phyloP scores from a whole-genome alignment of 2,797 vertebrate genomes.

The Sebastiscus tertius region DNA sequence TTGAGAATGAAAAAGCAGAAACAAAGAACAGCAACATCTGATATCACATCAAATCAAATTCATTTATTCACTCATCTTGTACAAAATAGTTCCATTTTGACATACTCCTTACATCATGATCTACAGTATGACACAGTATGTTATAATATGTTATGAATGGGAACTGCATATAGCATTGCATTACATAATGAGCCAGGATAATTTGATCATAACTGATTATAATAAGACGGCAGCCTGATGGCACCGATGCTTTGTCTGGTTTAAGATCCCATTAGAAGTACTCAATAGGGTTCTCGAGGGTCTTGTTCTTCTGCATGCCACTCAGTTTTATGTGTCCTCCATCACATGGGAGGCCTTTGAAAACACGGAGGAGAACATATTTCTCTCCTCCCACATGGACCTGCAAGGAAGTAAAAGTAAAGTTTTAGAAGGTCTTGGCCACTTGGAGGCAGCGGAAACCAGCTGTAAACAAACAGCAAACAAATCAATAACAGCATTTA shows the following conservation, averaged over 20 bases:
- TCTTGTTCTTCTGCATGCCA: conserved; percentile 82
- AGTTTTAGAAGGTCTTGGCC: neutral
- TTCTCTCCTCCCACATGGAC: conserved; percentile 75
- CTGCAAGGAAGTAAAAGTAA: conserved; percentile 69
- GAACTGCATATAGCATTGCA: neutral
- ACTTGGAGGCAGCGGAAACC: neutral
- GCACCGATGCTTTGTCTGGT: neutral
- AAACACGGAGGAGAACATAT: conserved; percentile 83
- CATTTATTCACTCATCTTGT: conserved; percentile 15
- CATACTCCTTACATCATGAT: neutral
- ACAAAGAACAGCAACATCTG: neutral
- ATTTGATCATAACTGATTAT: neutral
- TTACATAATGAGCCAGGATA: neutral
- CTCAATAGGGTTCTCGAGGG: conserved; percentile 53
- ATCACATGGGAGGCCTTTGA: conserved; percentile 69
- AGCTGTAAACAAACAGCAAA: too few relatives aligned
- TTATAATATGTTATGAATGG: neutral
- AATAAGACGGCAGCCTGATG: neutral
- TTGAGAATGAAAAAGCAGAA: neutral
- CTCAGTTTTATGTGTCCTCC: conserved; percentile 59
- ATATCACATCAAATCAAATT: neutral
- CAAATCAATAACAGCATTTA: too few relatives aligned
- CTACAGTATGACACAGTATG: neutral
- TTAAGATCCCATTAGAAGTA: conserved; percentile 53
- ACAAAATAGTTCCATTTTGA: conserved; percentile 5